Evolutionary conservation across 2,113 vertebrate species (phyloP).

Genomic region (Takifugu bimaculatus): DNA sequence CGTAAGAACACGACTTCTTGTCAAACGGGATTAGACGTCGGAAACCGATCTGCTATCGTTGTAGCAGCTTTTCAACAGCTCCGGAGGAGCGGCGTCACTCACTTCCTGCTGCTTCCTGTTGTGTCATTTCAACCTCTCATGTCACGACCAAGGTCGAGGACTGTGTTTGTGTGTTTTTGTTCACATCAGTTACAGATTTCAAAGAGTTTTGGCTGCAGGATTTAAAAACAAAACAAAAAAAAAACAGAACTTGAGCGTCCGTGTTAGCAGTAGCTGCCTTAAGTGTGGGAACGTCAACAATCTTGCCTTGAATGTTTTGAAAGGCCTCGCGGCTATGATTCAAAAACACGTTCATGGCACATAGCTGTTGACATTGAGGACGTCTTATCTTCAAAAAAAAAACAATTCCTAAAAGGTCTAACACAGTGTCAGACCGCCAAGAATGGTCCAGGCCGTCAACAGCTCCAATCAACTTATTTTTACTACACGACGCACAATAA

Average conservation of each 20-base stretch:
- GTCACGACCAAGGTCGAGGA: conserved; percentile 39
- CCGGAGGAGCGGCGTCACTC: conserved; percentile 20
- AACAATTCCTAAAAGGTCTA: background rate
- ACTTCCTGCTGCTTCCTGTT: conserved; percentile 49
- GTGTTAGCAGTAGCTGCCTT: conserved; percentile 8
- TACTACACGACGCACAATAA: no score
- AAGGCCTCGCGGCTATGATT: background rate
- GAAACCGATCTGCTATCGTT: background rate
- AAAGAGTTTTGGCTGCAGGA: conserved; percentile 8
- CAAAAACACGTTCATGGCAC: background rate
- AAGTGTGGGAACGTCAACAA: conserved; percentile 18
- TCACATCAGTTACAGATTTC: conserved; percentile 38
- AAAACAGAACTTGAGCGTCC: background rate
- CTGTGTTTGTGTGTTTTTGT: conserved; percentile 50
- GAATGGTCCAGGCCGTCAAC: no score
- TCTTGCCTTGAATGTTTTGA: conserved; percentile 42
- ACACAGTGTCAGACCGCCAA: no score
- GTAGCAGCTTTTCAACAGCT: conserved; percentile 4
- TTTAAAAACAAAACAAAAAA: background rate
- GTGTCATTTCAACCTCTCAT: conserved; percentile 39
- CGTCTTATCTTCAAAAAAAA: conserved; percentile 22
- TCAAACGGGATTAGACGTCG: conserved; percentile 27
- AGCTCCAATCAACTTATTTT: no score
- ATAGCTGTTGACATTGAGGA: conserved; percentile 7
- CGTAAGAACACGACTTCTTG: conserved; percentile 8